Percentiles rank a stretch among this genome's conserved stretches.
phyloP scores from a whole-genome alignment of 2,888 invertebrate species.

The Entomobrya multifasciata region DNA sequence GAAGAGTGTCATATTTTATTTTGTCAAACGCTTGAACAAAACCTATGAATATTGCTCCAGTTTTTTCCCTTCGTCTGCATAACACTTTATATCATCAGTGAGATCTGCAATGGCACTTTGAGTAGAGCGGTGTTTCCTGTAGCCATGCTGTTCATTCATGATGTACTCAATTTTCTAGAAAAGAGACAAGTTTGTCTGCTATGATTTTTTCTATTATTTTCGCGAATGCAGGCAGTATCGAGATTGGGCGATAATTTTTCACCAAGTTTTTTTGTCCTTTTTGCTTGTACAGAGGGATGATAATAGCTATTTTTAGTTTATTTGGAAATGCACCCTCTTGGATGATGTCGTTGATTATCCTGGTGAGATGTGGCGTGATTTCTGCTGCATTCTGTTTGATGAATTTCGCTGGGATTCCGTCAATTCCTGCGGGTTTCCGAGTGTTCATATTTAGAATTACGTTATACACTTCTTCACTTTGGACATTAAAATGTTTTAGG shows the following conservation, averaged over 20 bases:
- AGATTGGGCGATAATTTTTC: conserved; percentile 31
- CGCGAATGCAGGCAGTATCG: conserved; percentile 7
- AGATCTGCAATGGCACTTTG: conserved; percentile 10
- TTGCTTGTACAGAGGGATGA: conserved; percentile 15
- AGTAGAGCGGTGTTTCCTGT: neutral
- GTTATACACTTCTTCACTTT: neutral
- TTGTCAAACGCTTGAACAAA: conserved; percentile 40
- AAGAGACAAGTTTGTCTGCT: neutral
- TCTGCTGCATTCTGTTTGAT: neutral
- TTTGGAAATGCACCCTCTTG: conserved; percentile 9
- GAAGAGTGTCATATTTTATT: neutral
- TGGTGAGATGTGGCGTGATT: neutral
- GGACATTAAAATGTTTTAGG: no score
- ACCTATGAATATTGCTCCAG: neutral
- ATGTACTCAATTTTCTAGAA: neutral
- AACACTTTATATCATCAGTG: neutral
- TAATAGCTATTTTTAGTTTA: neutral
- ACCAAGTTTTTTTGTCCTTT: conserved; percentile 1
- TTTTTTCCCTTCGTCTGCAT: neutral
- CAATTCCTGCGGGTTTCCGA: neutral
- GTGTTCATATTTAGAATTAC: neutral
- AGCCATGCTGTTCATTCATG: neutral
- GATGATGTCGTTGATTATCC: neutral
- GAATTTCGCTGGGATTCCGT: conserved; percentile 1
- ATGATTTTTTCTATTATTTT: conserved; percentile 30